Percentiles rank a stretch among this genome's conserved stretches.
Conservation (phyloP, 2,113 vertebrate genomes). For the Perognathus longimembris region DNA sequence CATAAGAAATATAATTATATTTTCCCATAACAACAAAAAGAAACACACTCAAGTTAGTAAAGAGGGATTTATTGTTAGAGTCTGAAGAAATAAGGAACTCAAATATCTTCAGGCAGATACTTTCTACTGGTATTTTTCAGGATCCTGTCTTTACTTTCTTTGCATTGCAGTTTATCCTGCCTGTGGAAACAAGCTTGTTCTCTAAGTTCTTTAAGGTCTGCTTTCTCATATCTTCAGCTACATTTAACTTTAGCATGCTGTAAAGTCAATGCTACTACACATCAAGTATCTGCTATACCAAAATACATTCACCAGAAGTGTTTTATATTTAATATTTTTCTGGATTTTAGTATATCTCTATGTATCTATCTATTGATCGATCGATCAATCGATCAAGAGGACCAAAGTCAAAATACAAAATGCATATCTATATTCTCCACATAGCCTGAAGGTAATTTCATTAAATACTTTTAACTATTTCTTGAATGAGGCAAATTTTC, state of each 20-base stretch:
- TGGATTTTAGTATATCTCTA: background rate
- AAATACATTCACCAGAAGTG: background rate
- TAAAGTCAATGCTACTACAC: background rate
- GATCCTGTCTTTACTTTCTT: background rate
- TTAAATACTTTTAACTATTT: background rate
- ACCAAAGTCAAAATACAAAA: background rate
- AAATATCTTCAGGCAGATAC: background rate
- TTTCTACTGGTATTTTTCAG: slow-evolving; percentile 2
- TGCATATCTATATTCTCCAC: background rate
- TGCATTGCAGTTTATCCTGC: background rate
- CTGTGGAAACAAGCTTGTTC: background rate
- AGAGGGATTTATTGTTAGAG: slow-evolving; percentile 16
- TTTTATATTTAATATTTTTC: background rate
- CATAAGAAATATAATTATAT: slow-evolving; percentile 37
- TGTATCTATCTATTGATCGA: too few relatives aligned
- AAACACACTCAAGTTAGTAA: background rate
- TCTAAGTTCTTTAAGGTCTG: background rate
- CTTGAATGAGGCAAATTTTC: background rate
- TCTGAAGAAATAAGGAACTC: slow-evolving; percentile 28
- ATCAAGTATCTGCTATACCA: background rate
- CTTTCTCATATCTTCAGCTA: background rate
- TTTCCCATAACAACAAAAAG: slow-evolving; percentile 25
- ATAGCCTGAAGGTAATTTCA: background rate
- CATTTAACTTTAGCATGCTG: background rate
- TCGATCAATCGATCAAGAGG: background rate